Evolutionary conservation across 53 echinoderm and acorn worm species (phyloP), one percentile per base, ranked within the genome.

Genomic region (Mesocentrotus franciscanus): DNA sequence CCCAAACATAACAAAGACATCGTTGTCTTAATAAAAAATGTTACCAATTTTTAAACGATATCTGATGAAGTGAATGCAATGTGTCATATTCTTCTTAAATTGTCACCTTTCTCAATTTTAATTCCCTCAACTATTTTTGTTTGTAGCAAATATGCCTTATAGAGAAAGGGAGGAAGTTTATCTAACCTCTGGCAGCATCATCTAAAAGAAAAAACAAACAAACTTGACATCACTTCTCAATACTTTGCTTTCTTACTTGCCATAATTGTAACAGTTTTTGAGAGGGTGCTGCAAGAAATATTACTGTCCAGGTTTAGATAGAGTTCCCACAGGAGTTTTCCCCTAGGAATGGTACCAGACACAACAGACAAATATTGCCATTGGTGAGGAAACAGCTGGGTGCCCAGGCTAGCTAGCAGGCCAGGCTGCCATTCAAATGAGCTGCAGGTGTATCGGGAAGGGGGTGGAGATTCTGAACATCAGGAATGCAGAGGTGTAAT

Each of bases 331-430:
- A 62, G 94, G 95, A 94, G 85, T 85, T 85, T 94, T 49, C 85
- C 95, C 95, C 71, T 85, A 87, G 87, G 85, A 87, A 64, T 49
- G 56, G 39, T n/a, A 64, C 32, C 57, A 94, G 87, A 68, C 95
- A 94, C 70, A 94, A 94, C 95, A 94, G 71, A 94, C 11, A 85
- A 94, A 94, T 68, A 94, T 39, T 94, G 95, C 95, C 89, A 85
- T 8, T 10, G 87, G 87, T 85, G 56, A 68, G 84, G 87, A 94
- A 94, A 87, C 95, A 94, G 95, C 95, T 94, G 95, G 95, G 60
- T 94, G 87, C 34, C 87, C 8, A 94, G 95, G n/a, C 95, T 94
- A 94, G 87, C 55, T 14, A 16, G 83, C 29, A 56, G 58, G 20
- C 60, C n/a, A 79, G 95, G 95, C 85, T 85, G 71, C 66, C 95